Percentiles rank a stretch among this genome's conserved stretches.
phyloP scores from a whole-genome alignment of 92 coral and sea anemone genomes.

The Phenganax stokvisi region DNA sequence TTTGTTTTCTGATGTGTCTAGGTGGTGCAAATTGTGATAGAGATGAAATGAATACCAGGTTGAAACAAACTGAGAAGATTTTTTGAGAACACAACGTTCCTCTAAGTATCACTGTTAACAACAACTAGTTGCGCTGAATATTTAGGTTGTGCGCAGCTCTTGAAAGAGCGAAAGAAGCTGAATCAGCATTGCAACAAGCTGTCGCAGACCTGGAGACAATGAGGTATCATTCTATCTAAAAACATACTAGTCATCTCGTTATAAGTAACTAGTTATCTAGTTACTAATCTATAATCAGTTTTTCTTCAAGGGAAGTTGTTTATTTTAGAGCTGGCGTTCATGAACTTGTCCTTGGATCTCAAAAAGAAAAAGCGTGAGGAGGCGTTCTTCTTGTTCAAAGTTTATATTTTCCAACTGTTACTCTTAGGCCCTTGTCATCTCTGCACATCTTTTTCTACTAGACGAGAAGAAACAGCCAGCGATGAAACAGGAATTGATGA shows the following conservation, averaged over 20 bases:
- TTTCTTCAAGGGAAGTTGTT: not conserved
- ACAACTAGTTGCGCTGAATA: not conserved
- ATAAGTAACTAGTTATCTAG: too few relatives aligned
- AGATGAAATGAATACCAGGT: not conserved
- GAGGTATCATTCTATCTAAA: slow-evolving; percentile 42
- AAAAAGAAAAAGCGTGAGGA: slow-evolving; percentile 35
- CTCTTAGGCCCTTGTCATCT: not conserved
- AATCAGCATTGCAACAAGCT: slow-evolving; percentile 71
- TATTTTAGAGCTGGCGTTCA: slow-evolving; percentile 54
- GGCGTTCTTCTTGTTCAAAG: not conserved
- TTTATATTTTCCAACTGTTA: not conserved
- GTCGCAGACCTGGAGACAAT: slow-evolving; percentile 63
- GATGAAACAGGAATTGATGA: slow-evolving; percentile 44
- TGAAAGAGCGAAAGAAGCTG: slow-evolving; percentile 68
- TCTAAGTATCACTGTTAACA: not conserved
- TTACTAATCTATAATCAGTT: not conserved
- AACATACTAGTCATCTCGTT: not conserved
- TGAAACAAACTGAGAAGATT: not conserved
- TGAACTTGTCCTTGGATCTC: slow-evolving; percentile 46
- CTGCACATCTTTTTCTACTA: not conserved
- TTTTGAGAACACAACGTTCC: not conserved
- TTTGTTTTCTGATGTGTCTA: not conserved
- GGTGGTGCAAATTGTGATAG: not conserved
- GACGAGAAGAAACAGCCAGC: not conserved
- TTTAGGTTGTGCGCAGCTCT: slow-evolving; percentile 60